These are phyloP conservation scores for Odontocerum albicorne DNA, from an alignment of 2,888 invertebrate species.

Conservation along the genomic window DNA sequence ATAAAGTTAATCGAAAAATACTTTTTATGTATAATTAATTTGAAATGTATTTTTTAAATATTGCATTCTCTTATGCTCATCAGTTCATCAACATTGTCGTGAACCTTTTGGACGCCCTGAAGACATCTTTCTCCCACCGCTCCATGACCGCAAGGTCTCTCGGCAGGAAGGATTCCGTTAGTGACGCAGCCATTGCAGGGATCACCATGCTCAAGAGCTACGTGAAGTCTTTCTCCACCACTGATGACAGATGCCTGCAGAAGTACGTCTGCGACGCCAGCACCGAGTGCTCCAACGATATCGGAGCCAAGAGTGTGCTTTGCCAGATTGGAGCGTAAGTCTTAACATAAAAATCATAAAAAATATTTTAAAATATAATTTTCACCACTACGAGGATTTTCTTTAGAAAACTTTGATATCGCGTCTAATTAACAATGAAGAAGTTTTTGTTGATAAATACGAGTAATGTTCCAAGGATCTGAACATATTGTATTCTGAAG, in stretches of 20 bases:
- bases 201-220: slow-evolving; percentile 89
- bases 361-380: too few relatives aligned
- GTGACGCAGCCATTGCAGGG: slow-evolving; percentile 86
- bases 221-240: slow-evolving; percentile 74
- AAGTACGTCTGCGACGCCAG: slow-evolving; percentile 90
- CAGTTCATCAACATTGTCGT: slow-evolving; percentile 93
- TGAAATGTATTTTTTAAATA: too few relatives aligned
- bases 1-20: too few relatives aligned
- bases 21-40: background rate
- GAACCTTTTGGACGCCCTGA: slow-evolving; percentile 86
- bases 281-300: slow-evolving; percentile 80
- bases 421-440: too few relatives aligned
- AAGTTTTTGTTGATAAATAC: too few relatives aligned
- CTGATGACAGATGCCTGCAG: slow-evolving; percentile 82
- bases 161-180: slow-evolving; percentile 85
- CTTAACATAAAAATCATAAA: too few relatives aligned
- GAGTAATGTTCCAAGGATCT: too few relatives aligned
- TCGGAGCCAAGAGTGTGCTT: slow-evolving; percentile 81
- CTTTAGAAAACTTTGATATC: too few relatives aligned
- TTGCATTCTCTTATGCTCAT: background rate
- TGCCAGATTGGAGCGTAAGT: slow-evolving; percentile 93
- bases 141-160: slow-evolving; percentile 82
- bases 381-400: too few relatives aligned
- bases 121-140: slow-evolving; percentile 90
- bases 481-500: too few relatives aligned